Conservation (phyloP, 2,888 invertebrate genomes). For the Fragum sueziense region DNA sequence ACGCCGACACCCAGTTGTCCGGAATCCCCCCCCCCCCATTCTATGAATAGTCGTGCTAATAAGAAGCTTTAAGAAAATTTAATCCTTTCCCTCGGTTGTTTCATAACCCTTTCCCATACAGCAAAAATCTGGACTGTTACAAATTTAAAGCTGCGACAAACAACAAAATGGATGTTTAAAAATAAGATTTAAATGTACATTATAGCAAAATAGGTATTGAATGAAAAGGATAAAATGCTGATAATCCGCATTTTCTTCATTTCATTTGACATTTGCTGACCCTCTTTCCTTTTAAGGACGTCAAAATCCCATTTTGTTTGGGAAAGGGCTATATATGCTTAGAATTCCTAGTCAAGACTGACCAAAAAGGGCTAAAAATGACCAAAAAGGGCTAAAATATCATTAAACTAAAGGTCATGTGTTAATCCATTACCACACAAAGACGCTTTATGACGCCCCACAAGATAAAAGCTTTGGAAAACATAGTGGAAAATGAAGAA, state of each 20-base stretch:
- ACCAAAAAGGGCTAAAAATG: not conserved
- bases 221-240: not conserved
- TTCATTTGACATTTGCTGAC: not conserved
- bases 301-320: too few species aligned
- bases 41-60: too few species aligned
- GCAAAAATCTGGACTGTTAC: not conserved
- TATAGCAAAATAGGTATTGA: too few species aligned
- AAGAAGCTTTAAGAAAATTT: too few species aligned
- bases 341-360: not conserved
- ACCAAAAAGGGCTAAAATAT: not conserved
- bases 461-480: too few species aligned
- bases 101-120: not conserved
- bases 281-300: not conserved
- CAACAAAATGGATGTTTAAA: not conserved
- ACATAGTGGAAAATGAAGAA: too few species aligned
- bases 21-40: too few species aligned
- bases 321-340: not conserved
- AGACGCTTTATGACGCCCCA: too few species aligned
- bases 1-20: too few species aligned
- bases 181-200: too few species aligned
- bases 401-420: not conserved
- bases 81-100: too few species aligned
- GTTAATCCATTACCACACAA: too few species aligned
- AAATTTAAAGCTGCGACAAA: not conserved
- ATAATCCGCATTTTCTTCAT: not conserved